Base-by-base conservation (phyloP, 2,888 invertebrate species). In the Noctuana brunneofusca region DNA sequence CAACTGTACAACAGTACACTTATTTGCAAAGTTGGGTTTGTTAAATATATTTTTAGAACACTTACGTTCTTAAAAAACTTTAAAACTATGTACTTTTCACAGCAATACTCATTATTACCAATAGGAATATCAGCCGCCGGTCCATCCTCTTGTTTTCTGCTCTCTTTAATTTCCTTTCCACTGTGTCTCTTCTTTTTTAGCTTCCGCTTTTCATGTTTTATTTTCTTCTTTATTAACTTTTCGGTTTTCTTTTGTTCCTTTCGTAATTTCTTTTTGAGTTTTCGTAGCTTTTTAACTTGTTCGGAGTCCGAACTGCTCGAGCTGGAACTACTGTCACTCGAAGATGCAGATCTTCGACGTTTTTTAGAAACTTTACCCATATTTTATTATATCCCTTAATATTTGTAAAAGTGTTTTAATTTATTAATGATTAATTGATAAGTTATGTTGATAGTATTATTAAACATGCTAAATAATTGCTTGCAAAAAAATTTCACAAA, bases 211-310 rank as follows among this genome's bases (percentile, higher is more conserved):
- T 90, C 86, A 54, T 89, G 90, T 75, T 89, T 92, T 32, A 92
- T 75, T 70, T 92, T 93, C 74, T 87, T 92, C 72, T 91, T 93
- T 53, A 92, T 80, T 53, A 90, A 85, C 69, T 84, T 93, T 64
- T 91, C 89, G 43, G 89, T 92, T 73, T 91, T 92, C 68, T 88
- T 90, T 69, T 92, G 90, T 71, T 93, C 92, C 72, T 88, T 92
- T 66, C 86, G 92, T 8, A 93, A 75, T 75, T 92, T 93, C 73
- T 92, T 93, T 73, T 92, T 93, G 46, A 92, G 81, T 74, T 93
- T 93, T 30, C 89, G 92, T 14, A 92, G 86, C 77, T 89, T 91
- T 69, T 90, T 91, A 69, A 92, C 91, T 59, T 83, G 87, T 0
- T 91, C 89, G 11, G 86, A 83, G 68, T 90, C 86, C 6, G 92